Evolutionary conservation across 2,797 vertebrate species (phyloP).

Genomic region (Monodelphis domestica): DNA sequence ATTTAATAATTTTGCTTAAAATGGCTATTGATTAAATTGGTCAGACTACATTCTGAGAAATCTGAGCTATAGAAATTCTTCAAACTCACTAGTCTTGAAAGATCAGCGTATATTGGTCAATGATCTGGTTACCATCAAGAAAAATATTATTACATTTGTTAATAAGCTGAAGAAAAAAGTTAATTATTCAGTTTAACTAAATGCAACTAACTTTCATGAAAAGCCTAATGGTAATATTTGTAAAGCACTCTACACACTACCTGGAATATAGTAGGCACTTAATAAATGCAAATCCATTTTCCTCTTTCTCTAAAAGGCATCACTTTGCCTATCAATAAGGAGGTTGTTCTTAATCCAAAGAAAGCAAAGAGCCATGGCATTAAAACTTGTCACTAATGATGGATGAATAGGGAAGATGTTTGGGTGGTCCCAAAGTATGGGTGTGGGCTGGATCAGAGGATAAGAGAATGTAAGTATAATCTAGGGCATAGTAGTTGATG

Average conservation of each 20-base stretch:
- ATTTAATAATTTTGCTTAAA: neutral
- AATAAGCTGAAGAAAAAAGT: neutral
- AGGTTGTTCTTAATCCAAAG: neutral
- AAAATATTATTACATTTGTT: neutral
- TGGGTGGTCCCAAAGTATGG: slow-evolving; percentile 20
- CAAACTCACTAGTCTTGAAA: neutral
- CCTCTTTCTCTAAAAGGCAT: neutral
- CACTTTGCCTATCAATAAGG: neutral
- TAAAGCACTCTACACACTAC: neutral
- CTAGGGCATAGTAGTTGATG: neutral
- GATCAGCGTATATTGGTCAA: neutral
- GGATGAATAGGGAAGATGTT: slow-evolving; percentile 6
- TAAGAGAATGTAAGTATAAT: neutral
- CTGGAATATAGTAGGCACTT: neutral
- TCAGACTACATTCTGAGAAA: slow-evolving; percentile 5
- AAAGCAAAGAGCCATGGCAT: neutral
- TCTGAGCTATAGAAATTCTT: neutral
- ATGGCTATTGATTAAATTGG: neutral
- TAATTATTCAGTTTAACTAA: neutral
- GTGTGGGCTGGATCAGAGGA: slow-evolving; percentile 36
- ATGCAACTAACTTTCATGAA: neutral
- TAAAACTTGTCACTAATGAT: slow-evolving; percentile 14
- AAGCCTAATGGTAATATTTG: neutral
- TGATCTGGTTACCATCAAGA: neutral
- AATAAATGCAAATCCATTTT: neutral